These are phyloP conservation scores for Calephelis virginiensis DNA, from an alignment of 1,140 invertebrate species.

Conservation along the genomic window DNA sequence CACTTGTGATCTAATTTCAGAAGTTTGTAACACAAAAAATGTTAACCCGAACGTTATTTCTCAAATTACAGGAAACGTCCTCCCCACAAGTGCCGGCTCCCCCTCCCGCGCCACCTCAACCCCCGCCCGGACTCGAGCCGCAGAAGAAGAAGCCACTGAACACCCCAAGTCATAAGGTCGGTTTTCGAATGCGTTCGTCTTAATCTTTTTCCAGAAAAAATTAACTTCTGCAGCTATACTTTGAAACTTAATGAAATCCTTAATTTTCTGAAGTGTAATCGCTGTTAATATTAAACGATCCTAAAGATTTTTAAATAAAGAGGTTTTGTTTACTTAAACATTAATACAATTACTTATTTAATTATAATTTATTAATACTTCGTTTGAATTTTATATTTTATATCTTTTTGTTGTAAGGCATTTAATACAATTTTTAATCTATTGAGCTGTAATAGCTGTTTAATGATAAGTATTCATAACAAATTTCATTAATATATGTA, in stretches of 20 bases:
- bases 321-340: no score
- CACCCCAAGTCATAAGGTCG: conserved; percentile 82
- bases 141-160: conserved; percentile 85
- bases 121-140: conserved; percentile 61
- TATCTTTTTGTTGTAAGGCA: no score
- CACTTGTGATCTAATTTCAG: background rate
- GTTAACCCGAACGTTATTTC: conserved; percentile 20
- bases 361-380: no score
- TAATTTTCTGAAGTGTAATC: background rate
- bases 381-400: no score
- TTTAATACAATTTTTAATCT: no score
- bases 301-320: no score
- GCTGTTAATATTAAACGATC: no score
- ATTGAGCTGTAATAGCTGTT: no score
- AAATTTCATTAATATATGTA: no score
- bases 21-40: conserved; percentile 1
- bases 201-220: background rate
- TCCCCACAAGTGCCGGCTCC: conserved; percentile 75
- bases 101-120: conserved; percentile 69
- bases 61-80: conserved; percentile 65
- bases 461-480: no score
- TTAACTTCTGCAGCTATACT: conserved; percentile 1
- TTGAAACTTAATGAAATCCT: conserved; percentile 5
- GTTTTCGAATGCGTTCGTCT: conserved; percentile 26
- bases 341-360: no score